Percentiles rank a stretch among this genome's conserved stretches.
Conservation (phyloP, 2,113 vertebrate species). For the Gulo gulo region DNA sequence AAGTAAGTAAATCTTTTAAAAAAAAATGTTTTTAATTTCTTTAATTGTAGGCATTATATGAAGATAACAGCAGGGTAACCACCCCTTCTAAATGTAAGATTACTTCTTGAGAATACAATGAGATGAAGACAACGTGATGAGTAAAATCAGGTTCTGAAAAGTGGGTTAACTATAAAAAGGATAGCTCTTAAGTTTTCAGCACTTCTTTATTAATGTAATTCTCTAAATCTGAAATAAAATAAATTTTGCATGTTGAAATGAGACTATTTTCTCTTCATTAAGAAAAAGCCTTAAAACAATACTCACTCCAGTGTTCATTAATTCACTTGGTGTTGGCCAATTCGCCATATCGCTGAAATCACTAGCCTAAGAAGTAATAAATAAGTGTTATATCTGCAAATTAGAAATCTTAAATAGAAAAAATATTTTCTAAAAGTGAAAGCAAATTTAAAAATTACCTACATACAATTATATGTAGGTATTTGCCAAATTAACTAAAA, state of each 20-base stretch:
- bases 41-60: not conserved
- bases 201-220: not conserved
- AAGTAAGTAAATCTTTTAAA: not conserved
- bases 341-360: slow-evolving; percentile 95
- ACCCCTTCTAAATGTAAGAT: not conserved
- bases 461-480: not conserved
- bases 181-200: not conserved
- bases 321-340: slow-evolving; percentile 97
- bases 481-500: slow-evolving; percentile 44
- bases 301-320: slow-evolving; percentile 91
- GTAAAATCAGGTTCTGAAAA: not conserved
- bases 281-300: not conserved
- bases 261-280: not conserved
- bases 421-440: slow-evolving; percentile 49
- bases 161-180: not conserved
- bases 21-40: not conserved
- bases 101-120: not conserved
- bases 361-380: slow-evolving; percentile 85
- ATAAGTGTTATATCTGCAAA: slow-evolving; percentile 29
- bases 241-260: not conserved
- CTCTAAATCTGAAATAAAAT: not conserved
- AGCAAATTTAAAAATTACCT: not conserved
- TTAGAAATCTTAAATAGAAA: slow-evolving; percentile 19
- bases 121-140: not conserved
- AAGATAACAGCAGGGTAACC: not conserved